phyloP scores from a whole-genome alignment of 2,888 invertebrate genomes.

The Autographa gamma region DNA sequence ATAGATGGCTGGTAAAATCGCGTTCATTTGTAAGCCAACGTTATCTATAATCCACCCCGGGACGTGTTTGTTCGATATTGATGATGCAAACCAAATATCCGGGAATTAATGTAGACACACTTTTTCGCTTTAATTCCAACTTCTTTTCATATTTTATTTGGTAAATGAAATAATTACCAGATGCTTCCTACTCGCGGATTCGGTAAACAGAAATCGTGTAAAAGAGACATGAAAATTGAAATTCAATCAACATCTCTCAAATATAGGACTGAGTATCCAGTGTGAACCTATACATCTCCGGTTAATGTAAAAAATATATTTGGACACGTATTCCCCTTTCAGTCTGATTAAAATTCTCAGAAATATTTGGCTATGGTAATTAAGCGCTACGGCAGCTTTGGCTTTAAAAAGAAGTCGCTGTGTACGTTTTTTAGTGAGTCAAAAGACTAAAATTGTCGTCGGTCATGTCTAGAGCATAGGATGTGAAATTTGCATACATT shows the following conservation, averaged over 20 bases:
- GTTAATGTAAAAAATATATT: neutral
- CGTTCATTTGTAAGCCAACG: conserved; percentile 31
- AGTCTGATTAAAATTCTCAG: neutral
- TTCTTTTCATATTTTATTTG: neutral
- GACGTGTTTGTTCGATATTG: conserved; percentile 22
- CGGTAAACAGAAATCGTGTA: neutral
- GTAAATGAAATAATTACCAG: neutral
- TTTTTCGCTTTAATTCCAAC: neutral
- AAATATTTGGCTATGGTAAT: conserved; percentile 32
- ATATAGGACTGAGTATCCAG: neutral
- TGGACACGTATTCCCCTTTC: neutral
- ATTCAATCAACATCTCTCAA: neutral
- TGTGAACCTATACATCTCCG: neutral
- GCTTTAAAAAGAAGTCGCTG: conserved; percentile 24
- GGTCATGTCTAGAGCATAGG: conserved; percentile 44
- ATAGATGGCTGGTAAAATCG: conserved; percentile 24
- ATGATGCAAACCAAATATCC: conserved; percentile 26
- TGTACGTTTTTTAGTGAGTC: conserved; percentile 31
- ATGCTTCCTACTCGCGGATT: neutral
- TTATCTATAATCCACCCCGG: conserved; percentile 16
- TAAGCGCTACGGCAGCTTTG: conserved; percentile 39
- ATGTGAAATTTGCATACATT: conserved; percentile 68
- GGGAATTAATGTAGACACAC: neutral
- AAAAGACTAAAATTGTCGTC: conserved; percentile 42
- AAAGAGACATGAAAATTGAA: neutral